Evolutionary conservation across 2,888 invertebrate species (phyloP), one percentile per base, ranked within the genome.

Genomic region (Carcina quercana): DNA sequence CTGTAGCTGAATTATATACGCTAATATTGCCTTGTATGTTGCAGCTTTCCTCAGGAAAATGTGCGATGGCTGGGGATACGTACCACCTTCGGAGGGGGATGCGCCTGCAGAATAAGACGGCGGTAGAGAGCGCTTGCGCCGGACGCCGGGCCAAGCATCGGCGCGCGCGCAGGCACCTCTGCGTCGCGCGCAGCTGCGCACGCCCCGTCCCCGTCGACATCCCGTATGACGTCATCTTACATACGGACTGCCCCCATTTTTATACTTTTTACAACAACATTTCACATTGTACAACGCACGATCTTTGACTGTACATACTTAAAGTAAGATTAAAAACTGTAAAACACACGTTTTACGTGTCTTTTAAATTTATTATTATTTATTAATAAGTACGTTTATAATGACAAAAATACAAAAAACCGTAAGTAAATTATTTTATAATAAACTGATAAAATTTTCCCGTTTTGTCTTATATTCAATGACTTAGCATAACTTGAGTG

Each of bases 41-140:
- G 24, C 86, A 94, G 94, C 91, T 83, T 96, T 96, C 89, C 90
- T 95, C 79, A 90, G 91, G 86, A 91, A 89, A 87, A 90, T 96
- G 89, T 91, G 92, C 79, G 90, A 89, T 62, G 87, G 87, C 75
- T 79, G 83, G 74, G 67, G 69, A 39, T 35, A 52, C 49, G 67
- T 68, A 49, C 52, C 37, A 28, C 61, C 43, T 30, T 63, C 51
- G 30, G 48, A 14, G 34, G 68, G 50, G 43, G 68, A 62, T 43
- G 59, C 65, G 45, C 69, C 75, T 33, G 74, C 70, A 63, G 78
- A 75, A 10, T 19, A 19, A n/a, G 26, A 13, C 17, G 32, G 28
- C 43, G 28, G 35, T 34, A 41, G 44, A 38, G n/a, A 35, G 37
- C 45, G 38, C 40, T 38, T 21, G 49, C 38, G 28, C 39, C 41